phyloP scores from a whole-genome alignment of 92 coral and sea anemone species.

The Epizoanthus illoricatus region DNA sequence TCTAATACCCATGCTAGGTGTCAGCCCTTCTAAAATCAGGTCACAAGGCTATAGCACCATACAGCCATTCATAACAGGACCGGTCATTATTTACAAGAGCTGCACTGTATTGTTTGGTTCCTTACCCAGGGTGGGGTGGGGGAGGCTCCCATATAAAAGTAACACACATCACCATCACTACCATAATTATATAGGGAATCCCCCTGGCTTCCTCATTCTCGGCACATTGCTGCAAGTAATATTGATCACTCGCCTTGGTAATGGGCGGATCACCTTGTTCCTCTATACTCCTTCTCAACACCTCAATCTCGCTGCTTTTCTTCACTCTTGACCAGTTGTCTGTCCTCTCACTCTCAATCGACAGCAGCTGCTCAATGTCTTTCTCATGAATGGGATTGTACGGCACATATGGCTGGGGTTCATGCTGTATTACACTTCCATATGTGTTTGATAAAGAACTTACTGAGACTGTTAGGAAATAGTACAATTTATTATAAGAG shows the following conservation, averaged over 20 bases:
- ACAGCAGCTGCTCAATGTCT: slow-evolving; percentile 85
- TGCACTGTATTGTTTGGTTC: too few relatives aligned
- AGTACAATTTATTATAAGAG: too few relatives aligned
- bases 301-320: slow-evolving; percentile 74
- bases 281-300: slow-evolving; percentile 75
- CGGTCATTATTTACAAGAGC: too few relatives aligned
- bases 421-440: slow-evolving; percentile 78
- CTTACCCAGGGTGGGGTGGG: too few relatives aligned
- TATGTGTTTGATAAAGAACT: slow-evolving; percentile 37
- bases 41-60: too few relatives aligned
- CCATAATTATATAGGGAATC: too few relatives aligned
- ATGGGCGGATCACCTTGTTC: slow-evolving; percentile 72
- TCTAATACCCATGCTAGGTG: too few relatives aligned
- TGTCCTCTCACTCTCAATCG: slow-evolving; percentile 73
- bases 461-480: slow-evolving; percentile 17
- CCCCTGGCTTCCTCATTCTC: not conserved
- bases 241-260: slow-evolving; percentile 60
- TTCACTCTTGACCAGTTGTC: slow-evolving; percentile 82
- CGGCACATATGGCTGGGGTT: slow-evolving; percentile 96
- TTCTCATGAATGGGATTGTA: slow-evolving; percentile 88
- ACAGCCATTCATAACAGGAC: too few relatives aligned
- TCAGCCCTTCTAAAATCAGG: too few relatives aligned
- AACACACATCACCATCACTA: too few relatives aligned
- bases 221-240: not conserved
- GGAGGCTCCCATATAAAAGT: too few relatives aligned